Conservation (phyloP, 2,888 invertebrate species). For the Diaphora mendica region DNA sequence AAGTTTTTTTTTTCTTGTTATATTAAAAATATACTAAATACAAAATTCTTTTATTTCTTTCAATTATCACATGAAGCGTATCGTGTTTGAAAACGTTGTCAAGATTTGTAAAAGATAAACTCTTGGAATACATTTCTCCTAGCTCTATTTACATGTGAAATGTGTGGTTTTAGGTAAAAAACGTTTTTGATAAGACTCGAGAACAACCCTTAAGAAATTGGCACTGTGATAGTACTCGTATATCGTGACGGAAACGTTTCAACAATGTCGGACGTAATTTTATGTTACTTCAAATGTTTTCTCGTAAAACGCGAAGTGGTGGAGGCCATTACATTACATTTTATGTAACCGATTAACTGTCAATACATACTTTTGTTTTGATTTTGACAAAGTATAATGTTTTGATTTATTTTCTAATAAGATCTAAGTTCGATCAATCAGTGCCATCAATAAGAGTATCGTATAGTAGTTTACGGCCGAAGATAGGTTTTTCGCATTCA, state of each 20-base stretch:
- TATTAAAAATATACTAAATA: not conserved
- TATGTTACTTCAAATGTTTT: conserved; percentile 2
- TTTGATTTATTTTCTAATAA: not conserved
- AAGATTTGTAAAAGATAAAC: conserved; percentile 19
- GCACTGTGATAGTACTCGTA: conserved; percentile 9
- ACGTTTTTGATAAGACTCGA: conserved; percentile 14
- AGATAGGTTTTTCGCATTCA: too few relatives aligned
- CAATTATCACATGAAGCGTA: conserved; percentile 18
- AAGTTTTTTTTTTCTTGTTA: not conserved
- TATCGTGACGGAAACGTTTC: conserved; percentile 11
- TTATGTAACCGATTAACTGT: not conserved
- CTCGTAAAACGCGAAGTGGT: not conserved
- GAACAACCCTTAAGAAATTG: conserved; percentile 16
- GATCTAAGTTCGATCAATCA: not conserved
- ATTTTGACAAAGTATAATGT: not conserved
- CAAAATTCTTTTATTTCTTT: conserved; percentile 9
- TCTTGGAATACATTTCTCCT: conserved; percentile 8
- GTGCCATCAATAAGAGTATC: not conserved
- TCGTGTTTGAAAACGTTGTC: conserved; percentile 10
- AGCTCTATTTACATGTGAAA: conserved; percentile 14
- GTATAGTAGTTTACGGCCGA: not conserved
- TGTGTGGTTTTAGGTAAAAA: conserved; percentile 16
- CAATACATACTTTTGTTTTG: not conserved
- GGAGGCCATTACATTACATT: not conserved
- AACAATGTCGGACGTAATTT: not conserved